Evolutionary conservation across 2,888 invertebrate species (phyloP).

Genomic region (Yponomeuta plumbellus): DNA sequence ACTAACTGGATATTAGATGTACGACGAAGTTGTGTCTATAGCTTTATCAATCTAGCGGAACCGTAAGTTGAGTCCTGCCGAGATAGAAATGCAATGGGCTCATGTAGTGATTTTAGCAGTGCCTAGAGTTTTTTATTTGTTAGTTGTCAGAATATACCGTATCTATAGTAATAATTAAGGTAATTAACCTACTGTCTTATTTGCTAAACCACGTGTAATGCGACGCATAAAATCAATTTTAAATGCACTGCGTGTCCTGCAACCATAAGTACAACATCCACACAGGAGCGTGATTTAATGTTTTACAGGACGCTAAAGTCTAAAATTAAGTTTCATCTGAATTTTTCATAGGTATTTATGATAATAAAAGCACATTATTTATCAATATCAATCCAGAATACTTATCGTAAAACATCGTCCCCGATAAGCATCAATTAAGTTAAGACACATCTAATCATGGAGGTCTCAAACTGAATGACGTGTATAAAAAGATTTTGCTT

Average conservation of each 20-base stretch:
- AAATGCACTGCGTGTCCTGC: too few relatives aligned
- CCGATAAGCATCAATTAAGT: not conserved
- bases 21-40: too few relatives aligned
- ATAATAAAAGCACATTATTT: too few relatives aligned
- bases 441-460: slow-evolving; percentile 45
- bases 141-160: too few relatives aligned
- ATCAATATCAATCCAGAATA: not conserved
- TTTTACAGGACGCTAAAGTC: not conserved
- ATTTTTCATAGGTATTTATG: not conserved
- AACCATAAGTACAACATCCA: not conserved
- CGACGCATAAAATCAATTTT: not conserved
- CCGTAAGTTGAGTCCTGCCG: too few relatives aligned
- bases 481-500: slow-evolving; percentile 42
- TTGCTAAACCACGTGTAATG: not conserved
- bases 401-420: not conserved
- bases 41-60: too few relatives aligned
- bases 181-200: not conserved
- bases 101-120: too few relatives aligned
- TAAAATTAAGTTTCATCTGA: too few relatives aligned
- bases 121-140: too few relatives aligned
- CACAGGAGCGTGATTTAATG: not conserved
- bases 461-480: slow-evolving; percentile 50
- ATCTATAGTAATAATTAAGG: too few relatives aligned
- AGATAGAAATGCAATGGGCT: too few relatives aligned
- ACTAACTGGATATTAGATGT: too few relatives aligned